phyloP scores from a whole-genome alignment of 2,113 vertebrate species.

The Pelvicachromis taeniatus region DNA sequence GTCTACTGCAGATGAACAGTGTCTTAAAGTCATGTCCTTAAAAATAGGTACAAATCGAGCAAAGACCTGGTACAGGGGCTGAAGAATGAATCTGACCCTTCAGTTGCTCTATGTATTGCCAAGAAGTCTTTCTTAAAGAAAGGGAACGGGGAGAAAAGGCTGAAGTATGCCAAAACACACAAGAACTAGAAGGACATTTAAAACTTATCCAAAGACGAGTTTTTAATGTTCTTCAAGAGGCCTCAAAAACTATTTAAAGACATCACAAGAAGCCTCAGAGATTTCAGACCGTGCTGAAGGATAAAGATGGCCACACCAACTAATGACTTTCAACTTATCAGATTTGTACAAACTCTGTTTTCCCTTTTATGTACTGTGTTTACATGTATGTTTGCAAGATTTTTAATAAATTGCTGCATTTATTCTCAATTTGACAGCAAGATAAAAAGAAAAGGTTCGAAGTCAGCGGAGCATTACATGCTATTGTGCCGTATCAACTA shows the following conservation, averaged over 20 bases:
- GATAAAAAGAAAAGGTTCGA: neutral
- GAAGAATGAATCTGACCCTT: too few relatives aligned
- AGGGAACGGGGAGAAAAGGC: too few relatives aligned
- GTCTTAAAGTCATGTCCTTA: too few relatives aligned
- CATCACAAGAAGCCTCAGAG: neutral
- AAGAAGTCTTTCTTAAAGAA: too few relatives aligned
- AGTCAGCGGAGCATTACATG: neutral
- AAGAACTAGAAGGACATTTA: neutral
- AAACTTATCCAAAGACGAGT: neutral
- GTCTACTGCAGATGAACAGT: too few relatives aligned
- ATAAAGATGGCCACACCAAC: neutral
- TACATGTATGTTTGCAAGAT: fast-evolving
- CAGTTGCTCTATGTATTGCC: too few relatives aligned
- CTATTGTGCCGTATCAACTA: neutral
- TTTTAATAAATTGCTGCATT: neutral
- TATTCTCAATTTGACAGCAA: neutral
- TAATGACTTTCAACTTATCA: neutral
- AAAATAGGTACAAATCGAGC: too few relatives aligned
- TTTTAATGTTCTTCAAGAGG: neutral
- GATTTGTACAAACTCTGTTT: neutral
- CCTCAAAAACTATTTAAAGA: neutral
- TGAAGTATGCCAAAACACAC: neutral
- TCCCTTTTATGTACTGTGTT: neutral
- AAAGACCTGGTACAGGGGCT: too few relatives aligned
- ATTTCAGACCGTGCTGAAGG: neutral